Evolutionary conservation across 2,888 invertebrate species (phyloP).

Genomic region (Spodoptera littoralis): DNA sequence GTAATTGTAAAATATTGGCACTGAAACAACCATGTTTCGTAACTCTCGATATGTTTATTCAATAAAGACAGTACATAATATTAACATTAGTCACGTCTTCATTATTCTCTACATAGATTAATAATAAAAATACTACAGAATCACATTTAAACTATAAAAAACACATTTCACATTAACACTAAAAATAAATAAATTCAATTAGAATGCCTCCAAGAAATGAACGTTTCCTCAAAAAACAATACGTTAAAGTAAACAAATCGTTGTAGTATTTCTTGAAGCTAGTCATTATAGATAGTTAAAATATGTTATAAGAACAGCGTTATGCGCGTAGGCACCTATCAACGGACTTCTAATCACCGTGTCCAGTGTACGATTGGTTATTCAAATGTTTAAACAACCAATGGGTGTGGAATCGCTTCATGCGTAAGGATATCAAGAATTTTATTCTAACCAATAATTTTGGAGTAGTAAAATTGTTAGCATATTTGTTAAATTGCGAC

Average conservation of each 20-base stretch:
- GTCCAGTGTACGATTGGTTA: slow-evolving; percentile 45
- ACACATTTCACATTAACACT: neutral
- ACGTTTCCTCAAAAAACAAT: no score
- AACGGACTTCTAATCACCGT: slow-evolving; percentile 47
- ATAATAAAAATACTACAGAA: no score
- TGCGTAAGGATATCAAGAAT: slow-evolving; percentile 41
- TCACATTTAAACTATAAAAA: no score
- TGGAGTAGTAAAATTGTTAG: no score
- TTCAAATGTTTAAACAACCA: slow-evolving; percentile 58
- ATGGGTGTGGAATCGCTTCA: slow-evolving; percentile 40
- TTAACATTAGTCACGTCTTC: no score
- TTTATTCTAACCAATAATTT: no score
- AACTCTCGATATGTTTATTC: no score
- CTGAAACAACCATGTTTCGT: no score
- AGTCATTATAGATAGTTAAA: slow-evolving; percentile 40
- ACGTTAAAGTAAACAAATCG: slow-evolving; percentile 7
- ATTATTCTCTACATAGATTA: no score
- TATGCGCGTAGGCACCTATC: slow-evolving; percentile 38
- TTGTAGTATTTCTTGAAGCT: slow-evolving; percentile 21
- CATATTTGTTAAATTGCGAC: no score
- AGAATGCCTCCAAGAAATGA: neutral
- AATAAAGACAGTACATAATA: no score
- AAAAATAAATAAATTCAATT: slow-evolving; percentile 1
- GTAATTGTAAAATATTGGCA: no score
- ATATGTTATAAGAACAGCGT: slow-evolving; percentile 38